A percentile compares a stretch with the other conserved stretches of the same genome.
Evolutionary conservation across 2,113 vertebrate species (phyloP).

Genomic region (Calypte anna): DNA sequence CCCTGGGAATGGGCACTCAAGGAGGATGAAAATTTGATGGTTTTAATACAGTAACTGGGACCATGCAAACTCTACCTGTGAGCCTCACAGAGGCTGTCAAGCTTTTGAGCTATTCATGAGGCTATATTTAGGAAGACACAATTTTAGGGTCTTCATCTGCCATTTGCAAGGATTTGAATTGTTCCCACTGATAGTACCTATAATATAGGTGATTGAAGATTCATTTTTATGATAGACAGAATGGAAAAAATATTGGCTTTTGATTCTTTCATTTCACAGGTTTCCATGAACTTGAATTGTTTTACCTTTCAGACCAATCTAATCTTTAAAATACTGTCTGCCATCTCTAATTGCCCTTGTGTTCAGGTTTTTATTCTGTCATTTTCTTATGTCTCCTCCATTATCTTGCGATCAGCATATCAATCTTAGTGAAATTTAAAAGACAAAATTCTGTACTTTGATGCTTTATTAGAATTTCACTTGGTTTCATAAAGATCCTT

Average conservation of each 20-base stretch:
- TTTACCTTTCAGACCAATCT: conserved; percentile 13
- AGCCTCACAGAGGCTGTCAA: neutral
- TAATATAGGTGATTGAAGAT: neutral
- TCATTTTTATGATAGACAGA: neutral
- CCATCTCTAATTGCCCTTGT: neutral
- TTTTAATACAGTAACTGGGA: neutral
- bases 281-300: neutral
- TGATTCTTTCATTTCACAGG: neutral
- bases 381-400: neutral
- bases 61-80: neutral
- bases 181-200: neutral
- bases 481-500: neutral
- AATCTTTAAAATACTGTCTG: neutral
- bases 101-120: neutral
- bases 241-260: neutral
- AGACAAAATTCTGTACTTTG: neutral
- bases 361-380: neutral
- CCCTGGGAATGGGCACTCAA: neutral
- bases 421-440: neutral
- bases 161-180: neutral
- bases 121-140: neutral
- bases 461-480: neutral
- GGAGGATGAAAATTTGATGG: neutral
- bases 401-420: neutral
- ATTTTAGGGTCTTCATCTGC: neutral